Conservation (phyloP, 2,113 vertebrate genomes). For the Mormoops blainvillei region DNA sequence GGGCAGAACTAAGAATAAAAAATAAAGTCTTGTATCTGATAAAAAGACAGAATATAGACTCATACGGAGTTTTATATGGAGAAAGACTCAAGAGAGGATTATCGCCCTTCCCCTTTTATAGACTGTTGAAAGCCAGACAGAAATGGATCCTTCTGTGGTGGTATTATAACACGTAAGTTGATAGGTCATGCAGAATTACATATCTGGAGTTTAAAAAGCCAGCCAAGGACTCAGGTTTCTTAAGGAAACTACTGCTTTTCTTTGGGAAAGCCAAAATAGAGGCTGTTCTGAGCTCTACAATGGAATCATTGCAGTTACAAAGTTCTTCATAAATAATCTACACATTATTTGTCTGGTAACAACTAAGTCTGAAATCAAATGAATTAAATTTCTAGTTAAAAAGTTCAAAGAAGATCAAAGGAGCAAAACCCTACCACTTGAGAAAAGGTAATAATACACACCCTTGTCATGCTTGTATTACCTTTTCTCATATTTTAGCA, state of each 20-base stretch:
- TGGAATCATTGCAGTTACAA: neutral
- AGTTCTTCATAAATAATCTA: neutral
- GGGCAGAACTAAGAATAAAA: constrained; percentile 65
- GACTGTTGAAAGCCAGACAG: neutral
- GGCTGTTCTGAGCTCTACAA: neutral
- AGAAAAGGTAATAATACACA: neutral
- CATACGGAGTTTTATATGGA: neutral
- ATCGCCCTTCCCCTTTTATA: neutral
- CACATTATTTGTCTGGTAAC: neutral
- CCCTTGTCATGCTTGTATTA: neutral
- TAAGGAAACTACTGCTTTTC: neutral
- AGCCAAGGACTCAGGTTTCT: neutral
- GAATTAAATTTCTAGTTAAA: neutral
- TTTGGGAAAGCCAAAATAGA: neutral
- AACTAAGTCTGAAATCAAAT: neutral
- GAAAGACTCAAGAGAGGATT: neutral
- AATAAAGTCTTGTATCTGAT: constrained; percentile 56
- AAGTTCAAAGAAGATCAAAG: neutral
- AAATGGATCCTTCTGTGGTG: neutral
- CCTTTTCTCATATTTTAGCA: neutral
- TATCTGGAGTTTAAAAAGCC: neutral
- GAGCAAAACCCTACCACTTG: neutral
- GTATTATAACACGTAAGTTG: neutral
- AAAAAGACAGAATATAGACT: constrained; percentile 33
- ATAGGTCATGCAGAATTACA: neutral